Evolutionary conservation across 2,113 vertebrate species (phyloP).

Genomic region (Speoplatyrhinus poulsoni): DNA sequence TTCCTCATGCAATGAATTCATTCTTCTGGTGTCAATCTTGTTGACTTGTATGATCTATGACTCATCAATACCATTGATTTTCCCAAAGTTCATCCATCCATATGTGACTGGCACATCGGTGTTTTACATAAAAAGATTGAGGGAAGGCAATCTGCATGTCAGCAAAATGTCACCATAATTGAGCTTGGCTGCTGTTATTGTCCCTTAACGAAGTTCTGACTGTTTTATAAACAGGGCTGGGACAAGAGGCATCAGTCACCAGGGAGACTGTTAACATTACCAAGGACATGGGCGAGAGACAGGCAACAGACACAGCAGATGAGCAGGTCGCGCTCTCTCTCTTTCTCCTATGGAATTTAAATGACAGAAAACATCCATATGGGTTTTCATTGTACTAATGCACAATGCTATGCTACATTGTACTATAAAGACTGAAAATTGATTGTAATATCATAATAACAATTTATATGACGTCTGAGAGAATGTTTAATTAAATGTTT

Average conservation of each 20-base stretch:
- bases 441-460: background rate
- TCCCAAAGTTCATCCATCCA: constrained; percentile 88
- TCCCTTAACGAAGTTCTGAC: constrained; percentile 74
- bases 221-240: constrained; percentile 73
- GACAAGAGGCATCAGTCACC: constrained; percentile 68
- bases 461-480: too few species aligned
- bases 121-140: constrained; percentile 83
- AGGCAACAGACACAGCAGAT: constrained; percentile 48
- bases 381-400: background rate
- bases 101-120: constrained; percentile 85
- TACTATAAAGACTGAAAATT: background rate
- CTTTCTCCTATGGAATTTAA: constrained; percentile 34
- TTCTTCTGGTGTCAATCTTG: constrained; percentile 83
- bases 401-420: too few species aligned
- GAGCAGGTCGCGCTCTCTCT: constrained; percentile 9
- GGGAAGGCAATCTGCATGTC: constrained; percentile 74
- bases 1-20: constrained; percentile 83
- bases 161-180: constrained; percentile 80
- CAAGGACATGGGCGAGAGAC: constrained; percentile 63
- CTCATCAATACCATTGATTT: constrained; percentile 86
- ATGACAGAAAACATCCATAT: constrained; percentile 1
- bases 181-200: constrained; percentile 70
- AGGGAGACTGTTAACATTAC: constrained; percentile 70
- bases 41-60: constrained; percentile 85
- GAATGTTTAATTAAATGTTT: too few species aligned